Base-by-base conservation (phyloP, 2,797 vertebrate species). In the Spondyliosoma cantharus region DNA sequence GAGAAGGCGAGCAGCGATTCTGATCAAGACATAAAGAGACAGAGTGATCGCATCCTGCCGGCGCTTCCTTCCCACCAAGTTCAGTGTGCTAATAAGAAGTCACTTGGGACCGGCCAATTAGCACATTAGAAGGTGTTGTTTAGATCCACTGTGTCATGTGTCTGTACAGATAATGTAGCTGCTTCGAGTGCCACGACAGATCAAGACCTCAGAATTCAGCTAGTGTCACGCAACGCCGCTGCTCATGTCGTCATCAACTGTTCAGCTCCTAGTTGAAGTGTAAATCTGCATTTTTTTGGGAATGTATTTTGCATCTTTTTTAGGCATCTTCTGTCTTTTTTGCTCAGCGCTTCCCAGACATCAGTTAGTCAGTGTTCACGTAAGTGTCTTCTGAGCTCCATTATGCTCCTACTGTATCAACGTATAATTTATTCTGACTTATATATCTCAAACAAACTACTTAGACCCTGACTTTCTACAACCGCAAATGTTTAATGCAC, bases 81-180 rank as follows among this genome's bases (percentile, higher is more conserved):
- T 82, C 69, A 61, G 27, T 61, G 57, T 45, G 32, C 19, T 32
- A 14, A 61, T 54, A 32, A 48, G 76, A 49, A 57, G 80, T 65
- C 65, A 43, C 53, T 80, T 71, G 63, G 78, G 86, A 84, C 81
- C 46, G 71, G 59, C 59, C 76, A 78, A 90, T 91, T 90, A 89
- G 52, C 82, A 77, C 71, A 81, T 81, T 63, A 73, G 56, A 71
- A 85, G 76, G 64, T 66, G 76, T 53, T 83, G 78, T 80, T 81
- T 66, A 60, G 60, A 84, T 83, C n/a, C 52, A 37, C 48, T 14
- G 61, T 63, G 73, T 78, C 71, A 74, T 71, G 62, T 76, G 75
- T 81, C 77, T 17, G 57, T 27, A 57, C 54, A 19, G 54, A 87
- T 78, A 62, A 80, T 42, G 49, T 49, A 22, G 9, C 14, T 14